phyloP scores from a whole-genome alignment of 1,140 invertebrate species.

The Aricia agestis region DNA sequence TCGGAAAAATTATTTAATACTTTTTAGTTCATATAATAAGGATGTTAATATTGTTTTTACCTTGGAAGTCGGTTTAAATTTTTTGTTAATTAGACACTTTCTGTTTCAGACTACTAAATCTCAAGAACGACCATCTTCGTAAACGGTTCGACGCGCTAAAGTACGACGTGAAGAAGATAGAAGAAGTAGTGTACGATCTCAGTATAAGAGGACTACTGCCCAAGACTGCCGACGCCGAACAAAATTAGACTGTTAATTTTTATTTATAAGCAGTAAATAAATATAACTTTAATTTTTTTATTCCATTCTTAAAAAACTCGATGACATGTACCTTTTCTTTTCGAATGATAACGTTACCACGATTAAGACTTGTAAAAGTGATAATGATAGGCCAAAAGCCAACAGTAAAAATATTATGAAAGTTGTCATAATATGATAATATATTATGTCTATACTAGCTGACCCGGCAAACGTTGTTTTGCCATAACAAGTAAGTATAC shows the following conservation, averaged over 20 bases:
- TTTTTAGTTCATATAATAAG: no score
- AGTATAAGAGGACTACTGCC: conserved; percentile 88
- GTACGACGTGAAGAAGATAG: conserved; percentile 96
- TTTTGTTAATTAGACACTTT: no score
- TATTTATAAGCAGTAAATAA: not conserved
- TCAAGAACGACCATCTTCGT: conserved; percentile 93
- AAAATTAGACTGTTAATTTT: not conserved
- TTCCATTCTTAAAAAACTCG: not conserved
- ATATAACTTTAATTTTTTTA: not conserved
- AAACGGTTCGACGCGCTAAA: conserved; percentile 94
- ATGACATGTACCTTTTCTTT: not conserved
- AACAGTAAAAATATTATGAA: no score
- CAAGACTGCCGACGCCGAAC: conserved; percentile 24
- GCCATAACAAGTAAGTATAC: no score
- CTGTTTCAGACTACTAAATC: conserved; percentile 85
- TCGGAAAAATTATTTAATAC: no score
- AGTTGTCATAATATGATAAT: no score
- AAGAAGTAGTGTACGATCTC: conserved; percentile 96
- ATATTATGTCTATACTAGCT: no score
- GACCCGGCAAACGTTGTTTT: no score
- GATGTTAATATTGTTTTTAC: no score
- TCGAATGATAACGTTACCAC: not conserved
- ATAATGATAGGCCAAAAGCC: not conserved
- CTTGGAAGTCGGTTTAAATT: no score
- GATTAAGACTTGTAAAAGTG: not conserved